Evolutionary conservation across 2,888 invertebrate genomes (phyloP).

Genomic region (Euplexia lucipara): DNA sequence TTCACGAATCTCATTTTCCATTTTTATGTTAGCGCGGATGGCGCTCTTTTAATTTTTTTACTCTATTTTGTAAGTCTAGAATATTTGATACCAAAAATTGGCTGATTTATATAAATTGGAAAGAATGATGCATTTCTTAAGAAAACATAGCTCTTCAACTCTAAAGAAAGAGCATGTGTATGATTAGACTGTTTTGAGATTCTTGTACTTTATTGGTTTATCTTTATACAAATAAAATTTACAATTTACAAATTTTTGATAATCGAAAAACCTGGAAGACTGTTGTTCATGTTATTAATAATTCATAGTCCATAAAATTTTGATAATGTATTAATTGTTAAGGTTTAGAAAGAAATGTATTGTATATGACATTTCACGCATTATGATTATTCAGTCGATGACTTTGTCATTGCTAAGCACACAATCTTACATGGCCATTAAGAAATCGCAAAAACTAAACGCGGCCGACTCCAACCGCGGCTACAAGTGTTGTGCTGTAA

Average conservation of each 20-base stretch:
- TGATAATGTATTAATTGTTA: constrained; percentile 87
- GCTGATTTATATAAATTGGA: constrained; percentile 73
- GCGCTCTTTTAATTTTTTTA: constrained; percentile 54
- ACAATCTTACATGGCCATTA: background rate
- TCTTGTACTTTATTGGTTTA: constrained; percentile 86
- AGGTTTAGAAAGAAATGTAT: constrained; percentile 80
- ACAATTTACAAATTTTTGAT: constrained; percentile 90
- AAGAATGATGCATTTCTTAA: constrained; percentile 64
- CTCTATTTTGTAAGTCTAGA: constrained; percentile 67
- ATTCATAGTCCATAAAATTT: constrained; percentile 88
- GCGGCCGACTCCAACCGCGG: background rate
- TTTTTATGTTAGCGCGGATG: constrained; percentile 38
- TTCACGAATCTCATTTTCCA: constrained; percentile 48
- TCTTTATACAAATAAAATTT: constrained; percentile 82
- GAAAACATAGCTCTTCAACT: constrained; percentile 64
- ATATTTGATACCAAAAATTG: constrained; percentile 81
- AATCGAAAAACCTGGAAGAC: constrained; percentile 88
- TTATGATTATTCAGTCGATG: constrained; percentile 55
- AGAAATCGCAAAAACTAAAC: constrained; percentile 14
- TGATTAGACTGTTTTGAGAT: constrained; percentile 84
- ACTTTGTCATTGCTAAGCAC: constrained; percentile 7
- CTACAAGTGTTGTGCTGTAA: background rate
- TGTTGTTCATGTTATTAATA: constrained; percentile 88
- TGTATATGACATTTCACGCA: constrained; percentile 51
- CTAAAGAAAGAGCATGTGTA: constrained; percentile 69